Evolutionary conservation across 2,113 vertebrate genomes (phyloP), one percentile per base, ranked within the genome.

Genomic region (Cyanistes caeruleus): DNA sequence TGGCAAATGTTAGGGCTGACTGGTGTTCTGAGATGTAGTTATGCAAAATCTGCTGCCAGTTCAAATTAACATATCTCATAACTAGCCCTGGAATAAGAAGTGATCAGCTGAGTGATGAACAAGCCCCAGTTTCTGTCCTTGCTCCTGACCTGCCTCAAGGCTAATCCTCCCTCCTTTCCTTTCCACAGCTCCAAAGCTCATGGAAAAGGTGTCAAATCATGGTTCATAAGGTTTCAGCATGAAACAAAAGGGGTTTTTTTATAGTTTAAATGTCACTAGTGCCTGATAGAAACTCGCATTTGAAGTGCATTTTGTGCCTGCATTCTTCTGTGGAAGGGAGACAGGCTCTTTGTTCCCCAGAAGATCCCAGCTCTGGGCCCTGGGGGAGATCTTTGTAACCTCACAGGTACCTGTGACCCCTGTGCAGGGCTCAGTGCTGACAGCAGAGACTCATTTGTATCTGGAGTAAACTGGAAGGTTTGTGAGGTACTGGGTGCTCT

Each of bases 31-130:
- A 89, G 64, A 59, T 37, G 68, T 37, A 74, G 90, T 87, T 72
- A 87, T 92, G 77, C 77, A 92, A 93, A 95, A 81, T 60, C 80
- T 84, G 30, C 69, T 82, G 90, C 84, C 87, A 68, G 63, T 74
- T 92, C 75, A 90, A 85, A 77, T 95, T 76, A 97, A 65, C 28
- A 33, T 88, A 51, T 86, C 7, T 1, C 46, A 30, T 73, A 77
- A 77, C 55, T 74, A 73, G 44, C n/a, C 53, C 77, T 56, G 89
- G 53, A 95, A 94, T 59, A 39, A 84, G 68, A 89, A 91, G 41
- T 39, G 88, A 76, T 94, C 4, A 0, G 72, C 84, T 79, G 84
- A 90, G 74, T 83, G 76, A 72, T 30, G 77, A 94, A 30, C 35
- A 78, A 87, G 67, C 43, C 48, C n/a, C 31, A 41, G 69, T 72